Evolutionary conservation across 2,797 vertebrate genomes (phyloP).

Genomic region (Diceros bicornis): DNA sequence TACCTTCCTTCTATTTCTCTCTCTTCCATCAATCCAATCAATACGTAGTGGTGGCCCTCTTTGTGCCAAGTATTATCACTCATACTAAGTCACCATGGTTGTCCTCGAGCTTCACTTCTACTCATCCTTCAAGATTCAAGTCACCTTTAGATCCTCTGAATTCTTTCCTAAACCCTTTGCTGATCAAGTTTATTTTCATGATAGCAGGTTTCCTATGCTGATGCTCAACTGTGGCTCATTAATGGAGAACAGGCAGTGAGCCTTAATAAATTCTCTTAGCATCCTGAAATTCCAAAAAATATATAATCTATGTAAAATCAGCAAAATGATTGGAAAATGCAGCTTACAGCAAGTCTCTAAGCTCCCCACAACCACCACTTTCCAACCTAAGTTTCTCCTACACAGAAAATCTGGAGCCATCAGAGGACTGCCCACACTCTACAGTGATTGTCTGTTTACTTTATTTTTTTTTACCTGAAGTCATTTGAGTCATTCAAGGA

Average conservation of each 20-base stretch:
- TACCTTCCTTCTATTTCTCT: background rate
- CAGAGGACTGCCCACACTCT: background rate
- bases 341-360: background rate
- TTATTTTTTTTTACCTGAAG: background rate
- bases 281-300: background rate
- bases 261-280: background rate
- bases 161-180: background rate
- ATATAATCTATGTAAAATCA: background rate
- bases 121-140: background rate
- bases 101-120: background rate
- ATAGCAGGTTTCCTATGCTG: background rate
- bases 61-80: background rate
- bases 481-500: background rate
- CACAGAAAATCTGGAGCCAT: background rate
- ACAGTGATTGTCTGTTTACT: background rate
- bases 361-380: background rate
- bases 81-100: background rate
- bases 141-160: background rate
- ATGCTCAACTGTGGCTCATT: no score
- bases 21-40: background rate
- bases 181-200: background rate
- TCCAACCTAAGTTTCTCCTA: background rate
- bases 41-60: background rate
- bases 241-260: background rate
- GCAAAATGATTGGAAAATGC: background rate